Conservation (phyloP, 2,797 vertebrate species). For the Semotilus atromaculatus region DNA sequence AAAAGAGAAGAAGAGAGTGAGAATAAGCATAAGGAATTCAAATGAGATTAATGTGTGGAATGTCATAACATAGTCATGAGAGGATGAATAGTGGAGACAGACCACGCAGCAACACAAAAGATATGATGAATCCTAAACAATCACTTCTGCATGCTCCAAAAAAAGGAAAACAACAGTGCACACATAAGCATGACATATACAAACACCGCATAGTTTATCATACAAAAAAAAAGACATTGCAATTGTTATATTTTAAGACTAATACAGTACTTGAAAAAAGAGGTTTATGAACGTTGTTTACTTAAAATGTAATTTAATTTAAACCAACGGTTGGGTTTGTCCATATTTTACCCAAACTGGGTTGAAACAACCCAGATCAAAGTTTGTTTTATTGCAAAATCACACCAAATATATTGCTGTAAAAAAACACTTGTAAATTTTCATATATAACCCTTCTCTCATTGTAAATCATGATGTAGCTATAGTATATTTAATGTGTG, state of each 20-base stretch:
- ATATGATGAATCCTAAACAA: conserved; percentile 29
- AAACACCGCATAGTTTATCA: not conserved
- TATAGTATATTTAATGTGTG: not conserved
- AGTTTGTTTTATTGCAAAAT: not conserved
- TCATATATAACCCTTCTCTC: conserved; percentile 5
- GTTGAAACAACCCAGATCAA: not conserved
- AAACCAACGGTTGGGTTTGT: no score
- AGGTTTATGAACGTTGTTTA: not conserved
- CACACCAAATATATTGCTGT: not conserved
- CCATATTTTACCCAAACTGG: no score
- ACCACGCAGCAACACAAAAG: not conserved
- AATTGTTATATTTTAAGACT: not conserved
- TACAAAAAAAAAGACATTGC: not conserved
- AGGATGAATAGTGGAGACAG: conserved; percentile 14
- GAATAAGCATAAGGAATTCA: conserved; percentile 4
- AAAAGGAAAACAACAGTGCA: not conserved
- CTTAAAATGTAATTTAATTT: no score
- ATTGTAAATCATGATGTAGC: not conserved
- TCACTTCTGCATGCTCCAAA: not conserved
- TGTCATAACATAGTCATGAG: conserved; percentile 1
- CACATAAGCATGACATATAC: not conserved
- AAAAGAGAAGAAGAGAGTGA: not conserved
- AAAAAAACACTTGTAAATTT: not conserved
- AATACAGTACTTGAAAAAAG: not conserved
- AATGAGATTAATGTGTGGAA: not conserved